Conservation (phyloP, 2,888 invertebrate species). For the Desoria tigrina region DNA sequence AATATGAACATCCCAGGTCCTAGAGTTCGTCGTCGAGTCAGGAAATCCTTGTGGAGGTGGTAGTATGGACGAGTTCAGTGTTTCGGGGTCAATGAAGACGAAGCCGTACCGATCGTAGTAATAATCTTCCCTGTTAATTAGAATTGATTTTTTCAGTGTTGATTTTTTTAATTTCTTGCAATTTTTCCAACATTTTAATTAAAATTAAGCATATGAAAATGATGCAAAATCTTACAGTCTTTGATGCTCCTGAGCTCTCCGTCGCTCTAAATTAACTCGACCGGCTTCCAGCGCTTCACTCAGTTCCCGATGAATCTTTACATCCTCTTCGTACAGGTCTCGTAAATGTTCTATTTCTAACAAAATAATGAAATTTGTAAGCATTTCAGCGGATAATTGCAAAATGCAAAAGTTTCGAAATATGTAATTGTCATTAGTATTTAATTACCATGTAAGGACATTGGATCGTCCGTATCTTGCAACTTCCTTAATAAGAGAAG, state of each 20-base stretch:
- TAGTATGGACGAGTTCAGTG: background rate
- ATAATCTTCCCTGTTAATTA: background rate
- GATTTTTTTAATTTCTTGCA: background rate
- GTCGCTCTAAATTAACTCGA: background rate
- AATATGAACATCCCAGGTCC: too few relatives aligned
- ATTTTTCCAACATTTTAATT: too few relatives aligned
- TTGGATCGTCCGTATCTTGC: too few relatives aligned
- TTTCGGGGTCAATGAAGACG: background rate
- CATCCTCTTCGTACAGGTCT: background rate
- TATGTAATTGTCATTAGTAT: too few relatives aligned
- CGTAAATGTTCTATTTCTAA: background rate
- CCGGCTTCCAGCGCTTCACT: background rate
- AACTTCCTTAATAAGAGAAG: too few relatives aligned
- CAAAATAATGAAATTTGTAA: too few relatives aligned
- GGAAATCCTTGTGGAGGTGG: too few relatives aligned
- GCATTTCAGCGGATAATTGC: too few relatives aligned
- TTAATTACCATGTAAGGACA: too few relatives aligned
- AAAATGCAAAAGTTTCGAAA: too few relatives aligned
- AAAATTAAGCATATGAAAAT: background rate
- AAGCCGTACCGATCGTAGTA: conserved; percentile 1
- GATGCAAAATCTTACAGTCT: background rate
- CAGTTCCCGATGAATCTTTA: background rate
- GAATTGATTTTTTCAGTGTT: background rate
- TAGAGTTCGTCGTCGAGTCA: too few relatives aligned
- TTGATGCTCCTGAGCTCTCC: background rate